Conservation (phyloP, 2,888 invertebrate species). For the Drosophila pseudotakahashii region DNA sequence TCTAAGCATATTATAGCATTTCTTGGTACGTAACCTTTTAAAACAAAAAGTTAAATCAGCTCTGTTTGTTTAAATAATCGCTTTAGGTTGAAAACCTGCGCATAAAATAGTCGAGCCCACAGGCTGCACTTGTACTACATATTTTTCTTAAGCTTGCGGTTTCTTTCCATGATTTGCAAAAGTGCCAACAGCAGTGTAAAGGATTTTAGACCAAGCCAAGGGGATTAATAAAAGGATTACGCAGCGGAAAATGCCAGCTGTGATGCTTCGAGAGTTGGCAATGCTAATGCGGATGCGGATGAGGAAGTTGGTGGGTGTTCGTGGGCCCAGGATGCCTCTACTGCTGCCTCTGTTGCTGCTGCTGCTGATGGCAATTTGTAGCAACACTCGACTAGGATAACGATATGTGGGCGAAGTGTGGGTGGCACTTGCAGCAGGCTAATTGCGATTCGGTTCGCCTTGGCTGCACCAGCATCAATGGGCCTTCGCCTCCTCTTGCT, state of each 20-base stretch:
- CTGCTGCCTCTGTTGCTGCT: not conserved
- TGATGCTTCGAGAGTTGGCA: slow-evolving; percentile 67
- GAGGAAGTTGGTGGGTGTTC: slow-evolving; percentile 28
- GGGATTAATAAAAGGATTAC: slow-evolving; percentile 82
- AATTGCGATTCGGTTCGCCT: slow-evolving; percentile 61
- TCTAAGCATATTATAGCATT: not conserved
- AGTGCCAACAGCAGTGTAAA: slow-evolving; percentile 76
- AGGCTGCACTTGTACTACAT: slow-evolving; percentile 15
- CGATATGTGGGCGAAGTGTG: slow-evolving; percentile 26
- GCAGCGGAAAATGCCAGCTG: slow-evolving; percentile 81
- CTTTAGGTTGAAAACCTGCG: slow-evolving; percentile 6
- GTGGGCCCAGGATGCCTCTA: not conserved
- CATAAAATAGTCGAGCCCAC: slow-evolving; percentile 5
- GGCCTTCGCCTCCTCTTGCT: slow-evolving; percentile 8
- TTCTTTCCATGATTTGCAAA: slow-evolving; percentile 70
- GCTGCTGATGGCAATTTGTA: slow-evolving; percentile 71
- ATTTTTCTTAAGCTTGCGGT: slow-evolving; percentile 43
- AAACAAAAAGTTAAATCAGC: no score
- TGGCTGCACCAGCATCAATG: slow-evolving; percentile 52
- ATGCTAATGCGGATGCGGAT: slow-evolving; percentile 56
- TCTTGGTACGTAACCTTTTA: not conserved
- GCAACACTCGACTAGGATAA: slow-evolving; percentile 55
- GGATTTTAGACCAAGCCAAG: slow-evolving; percentile 77
- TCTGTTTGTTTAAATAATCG: not conserved
- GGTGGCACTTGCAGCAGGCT: slow-evolving; percentile 64